Conservation (phyloP, 2,888 invertebrate genomes). For the Dicycla oo region DNA sequence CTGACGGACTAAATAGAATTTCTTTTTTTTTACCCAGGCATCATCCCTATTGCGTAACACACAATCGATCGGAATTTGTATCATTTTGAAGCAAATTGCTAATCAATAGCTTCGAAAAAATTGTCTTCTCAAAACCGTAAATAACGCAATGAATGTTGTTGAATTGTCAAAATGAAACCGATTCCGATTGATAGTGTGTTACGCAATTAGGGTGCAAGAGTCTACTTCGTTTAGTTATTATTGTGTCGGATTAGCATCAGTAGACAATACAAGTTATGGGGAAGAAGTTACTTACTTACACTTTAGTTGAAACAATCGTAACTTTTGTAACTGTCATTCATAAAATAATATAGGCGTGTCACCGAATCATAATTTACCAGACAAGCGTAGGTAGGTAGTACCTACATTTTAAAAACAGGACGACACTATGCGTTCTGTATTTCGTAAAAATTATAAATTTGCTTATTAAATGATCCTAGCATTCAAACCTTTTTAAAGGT, state of each 20-base stretch:
- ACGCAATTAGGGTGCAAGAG: no score
- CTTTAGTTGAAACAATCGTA: conserved; percentile 1
- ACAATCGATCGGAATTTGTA: no score
- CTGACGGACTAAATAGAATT: no score
- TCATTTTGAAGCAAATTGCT: no score
- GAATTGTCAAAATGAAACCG: no score
- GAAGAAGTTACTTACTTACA: not conserved
- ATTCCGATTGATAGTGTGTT: no score
- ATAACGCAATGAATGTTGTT: no score
- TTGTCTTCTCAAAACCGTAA: no score
- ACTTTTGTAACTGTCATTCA: no score
- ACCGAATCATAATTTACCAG: conserved; percentile 2
- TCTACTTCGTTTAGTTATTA: not conserved
- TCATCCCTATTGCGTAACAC: no score
- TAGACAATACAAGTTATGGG: not conserved
- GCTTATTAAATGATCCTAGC: not conserved
- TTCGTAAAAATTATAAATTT: not conserved
- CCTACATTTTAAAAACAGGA: conserved; percentile 21
- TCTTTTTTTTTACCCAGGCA: no score
- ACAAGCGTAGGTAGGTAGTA: not conserved
- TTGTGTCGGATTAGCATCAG: not conserved
- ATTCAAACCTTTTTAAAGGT: not conserved
- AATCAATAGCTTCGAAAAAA: no score
- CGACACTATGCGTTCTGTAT: not conserved
- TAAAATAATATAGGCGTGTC: conserved; percentile 3